Base-by-base conservation (phyloP, 2,888 invertebrate species). In the Euproctis similis region DNA sequence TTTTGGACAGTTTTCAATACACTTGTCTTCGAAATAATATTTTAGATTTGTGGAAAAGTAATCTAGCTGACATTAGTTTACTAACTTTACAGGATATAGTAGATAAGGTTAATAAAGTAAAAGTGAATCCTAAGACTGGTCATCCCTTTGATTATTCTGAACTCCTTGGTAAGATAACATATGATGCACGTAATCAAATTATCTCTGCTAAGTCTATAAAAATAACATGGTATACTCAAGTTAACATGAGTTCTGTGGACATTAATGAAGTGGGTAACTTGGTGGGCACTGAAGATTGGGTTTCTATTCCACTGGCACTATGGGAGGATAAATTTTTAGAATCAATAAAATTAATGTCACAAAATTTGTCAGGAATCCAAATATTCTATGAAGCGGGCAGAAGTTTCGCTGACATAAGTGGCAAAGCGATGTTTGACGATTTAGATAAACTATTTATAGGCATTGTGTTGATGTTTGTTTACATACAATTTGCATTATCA, bases 381-480 rank as follows among this genome's bases (percentile, higher is more conserved):
- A 43, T 89, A 16, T 88, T 77, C 59, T 90, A 88, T 66, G 84
- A 85, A 44, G 80, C 89, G 21, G 89, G 87, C 1, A 76, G 90
- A 67, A 90, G 93, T 67, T 93, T 91, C 72, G 92, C 89, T n/a
- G 93, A 93, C 59, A 87, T 91, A 16, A 92, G 90, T 60, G 86
- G 87, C 1, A 78, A 86, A 24, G 84, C 90, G 4, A 89, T 93
- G 85, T 90, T 92, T 59, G 87, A 90, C 64, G 94, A 94, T 56
- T 75, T 92, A 33, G 88, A 88, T 45, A 90, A 90, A 70, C 65
- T 94, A 10, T 74, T 87, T 16, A 57, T 89, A 31, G 94, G 94
- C 24, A 88, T 90, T 38, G 40, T 86, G 20, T 62, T 93, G 25
- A 92, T 94, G 89, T 89, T 92, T 51, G 52, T 92, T 19, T 95